Evolutionary conservation across 2,113 vertebrate genomes (phyloP).

Genomic region (Alosa alosa): DNA sequence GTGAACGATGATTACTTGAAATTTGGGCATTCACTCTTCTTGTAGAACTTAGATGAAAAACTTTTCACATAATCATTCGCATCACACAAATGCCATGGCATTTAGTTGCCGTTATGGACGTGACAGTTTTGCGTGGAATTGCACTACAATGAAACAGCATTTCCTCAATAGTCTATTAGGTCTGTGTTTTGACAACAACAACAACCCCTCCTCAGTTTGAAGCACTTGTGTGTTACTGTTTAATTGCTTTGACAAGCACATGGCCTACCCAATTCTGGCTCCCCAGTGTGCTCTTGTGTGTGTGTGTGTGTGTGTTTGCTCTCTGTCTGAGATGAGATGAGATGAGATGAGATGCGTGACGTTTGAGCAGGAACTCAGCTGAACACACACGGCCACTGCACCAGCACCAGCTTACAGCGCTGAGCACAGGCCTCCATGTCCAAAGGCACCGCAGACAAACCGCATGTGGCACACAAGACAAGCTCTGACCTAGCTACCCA

Average conservation of each 20-base stretch:
- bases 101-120: no score
- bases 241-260: not conserved
- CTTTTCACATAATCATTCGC: no score
- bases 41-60: no score
- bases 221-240: not conserved
- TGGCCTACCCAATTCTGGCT: not conserved
- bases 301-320: not conserved
- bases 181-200: not conserved
- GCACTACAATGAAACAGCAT: not conserved
- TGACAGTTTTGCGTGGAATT: no score
- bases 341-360: not conserved
- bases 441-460: conserved; percentile 59
- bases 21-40: no score
- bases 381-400: not conserved
- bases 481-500: conserved; percentile 72
- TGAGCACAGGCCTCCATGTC: conserved; percentile 21
- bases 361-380: not conserved
- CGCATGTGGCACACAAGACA: conserved; percentile 57
- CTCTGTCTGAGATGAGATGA: not conserved
- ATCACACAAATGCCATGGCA: no score
- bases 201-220: not conserved
- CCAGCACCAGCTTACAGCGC: no score
- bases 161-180: not conserved
- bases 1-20: no score
- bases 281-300: not conserved